Evolutionary conservation across 2,113 vertebrate species (phyloP).

Genomic region (Macaca nemestrina): DNA sequence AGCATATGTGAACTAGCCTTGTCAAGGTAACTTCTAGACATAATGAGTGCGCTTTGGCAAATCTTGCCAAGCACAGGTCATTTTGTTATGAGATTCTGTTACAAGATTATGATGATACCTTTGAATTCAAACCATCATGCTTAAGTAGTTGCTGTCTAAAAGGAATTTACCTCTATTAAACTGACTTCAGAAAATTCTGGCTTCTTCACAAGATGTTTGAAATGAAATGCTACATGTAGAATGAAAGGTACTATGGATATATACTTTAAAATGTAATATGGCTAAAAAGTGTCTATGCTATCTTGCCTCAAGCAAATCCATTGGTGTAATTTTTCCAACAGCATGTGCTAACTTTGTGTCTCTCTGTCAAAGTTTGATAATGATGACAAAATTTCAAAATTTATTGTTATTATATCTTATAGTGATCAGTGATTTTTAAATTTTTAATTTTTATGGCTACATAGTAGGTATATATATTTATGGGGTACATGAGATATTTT

Average conservation of each 20-base stretch:
- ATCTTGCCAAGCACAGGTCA: not conserved
- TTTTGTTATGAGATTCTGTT: slow-evolving; percentile 36
- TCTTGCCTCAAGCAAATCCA: not conserved
- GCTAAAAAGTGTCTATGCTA: not conserved
- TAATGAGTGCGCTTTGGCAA: slow-evolving; percentile 36
- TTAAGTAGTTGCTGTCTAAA: slow-evolving; percentile 9
- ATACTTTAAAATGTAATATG: not conserved
- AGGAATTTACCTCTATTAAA: slow-evolving; percentile 23
- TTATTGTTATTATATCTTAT: not conserved
- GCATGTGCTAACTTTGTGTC: not conserved
- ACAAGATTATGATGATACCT: not conserved
- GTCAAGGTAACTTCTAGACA: slow-evolving; percentile 42
- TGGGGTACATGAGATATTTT: too few species aligned
- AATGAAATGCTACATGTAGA: not conserved
- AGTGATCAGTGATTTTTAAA: not conserved
- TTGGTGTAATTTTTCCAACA: not conserved
- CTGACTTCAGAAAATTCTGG: not conserved
- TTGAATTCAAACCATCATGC: slow-evolving; percentile 24
- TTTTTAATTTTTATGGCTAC: not conserved
- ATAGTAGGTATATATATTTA: too few species aligned
- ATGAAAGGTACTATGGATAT: not conserved
- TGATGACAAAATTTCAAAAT: not conserved
- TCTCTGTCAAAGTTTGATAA: not conserved
- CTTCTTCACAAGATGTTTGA: not conserved
- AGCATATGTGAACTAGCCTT: slow-evolving; percentile 2